Percentiles rank a stretch among this genome's conserved stretches.
Conservation (phyloP, 2,888 invertebrate species). For the Drosophila rubida region DNA sequence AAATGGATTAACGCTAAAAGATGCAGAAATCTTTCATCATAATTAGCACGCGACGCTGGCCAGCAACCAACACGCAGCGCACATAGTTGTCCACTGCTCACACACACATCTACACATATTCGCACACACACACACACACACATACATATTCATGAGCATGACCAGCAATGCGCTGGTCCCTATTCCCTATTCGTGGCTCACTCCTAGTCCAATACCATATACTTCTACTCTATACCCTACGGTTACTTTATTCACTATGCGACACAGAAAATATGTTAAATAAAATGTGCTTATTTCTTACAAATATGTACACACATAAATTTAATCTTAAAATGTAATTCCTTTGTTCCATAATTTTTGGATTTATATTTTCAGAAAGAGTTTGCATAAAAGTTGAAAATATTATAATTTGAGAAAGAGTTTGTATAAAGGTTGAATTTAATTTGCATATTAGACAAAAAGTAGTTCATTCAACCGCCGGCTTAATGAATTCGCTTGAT, state of each 20-base stretch:
- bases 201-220: slow-evolving; percentile 5
- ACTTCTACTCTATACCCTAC: slow-evolving; percentile 33
- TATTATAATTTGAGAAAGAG: too few species aligned
- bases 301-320: too few species aligned
- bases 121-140: slow-evolving; percentile 6
- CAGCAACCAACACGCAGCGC: slow-evolving; percentile 53
- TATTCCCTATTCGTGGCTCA: slow-evolving; percentile 11
- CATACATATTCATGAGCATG: slow-evolving; percentile 46
- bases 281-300: too few species aligned
- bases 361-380: too few species aligned
- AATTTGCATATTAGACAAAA: too few species aligned
- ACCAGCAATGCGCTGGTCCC: slow-evolving; percentile 29
- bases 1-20: slow-evolving; percentile 83
- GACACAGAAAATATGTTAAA: too few species aligned
- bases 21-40: slow-evolving; percentile 83
- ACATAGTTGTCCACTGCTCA: slow-evolving; percentile 69
- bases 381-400: too few species aligned
- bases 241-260: too few species aligned
- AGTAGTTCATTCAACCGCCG: background rate
- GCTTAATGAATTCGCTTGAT: background rate
- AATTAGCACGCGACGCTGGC: slow-evolving; percentile 76
- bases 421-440: too few species aligned
- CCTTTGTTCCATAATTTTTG: too few species aligned
- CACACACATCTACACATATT: slow-evolving; percentile 13
- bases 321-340: too few species aligned